phyloP scores from a whole-genome alignment of 2,797 vertebrate genomes.

The Phrynocephalus forsythii region DNA sequence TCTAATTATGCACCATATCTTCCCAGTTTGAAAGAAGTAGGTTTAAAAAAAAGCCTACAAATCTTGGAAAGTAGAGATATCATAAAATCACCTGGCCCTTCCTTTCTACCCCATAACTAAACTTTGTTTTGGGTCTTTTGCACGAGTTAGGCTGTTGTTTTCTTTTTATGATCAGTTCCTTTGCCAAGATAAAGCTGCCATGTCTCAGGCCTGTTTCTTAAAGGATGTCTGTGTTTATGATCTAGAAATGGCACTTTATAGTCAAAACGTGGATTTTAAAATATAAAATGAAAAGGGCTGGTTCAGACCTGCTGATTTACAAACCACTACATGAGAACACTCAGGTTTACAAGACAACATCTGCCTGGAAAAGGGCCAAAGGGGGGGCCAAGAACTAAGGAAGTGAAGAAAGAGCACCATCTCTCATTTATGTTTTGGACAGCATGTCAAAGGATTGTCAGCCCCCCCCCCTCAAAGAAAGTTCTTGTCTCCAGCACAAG shows the following conservation, averaged over 20 bases:
- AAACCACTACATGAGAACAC: not conserved
- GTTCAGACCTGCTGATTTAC: not conserved
- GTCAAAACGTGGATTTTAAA: not conserved
- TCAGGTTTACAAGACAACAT: not conserved
- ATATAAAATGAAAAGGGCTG: not conserved
- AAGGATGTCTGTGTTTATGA: not conserved
- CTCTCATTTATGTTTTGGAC: too few species aligned
- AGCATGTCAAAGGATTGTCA: too few species aligned
- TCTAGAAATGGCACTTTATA: not conserved
- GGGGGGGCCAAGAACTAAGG: too few species aligned
- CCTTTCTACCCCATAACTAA: not conserved
- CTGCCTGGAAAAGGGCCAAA: not conserved
- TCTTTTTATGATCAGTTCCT: not conserved
- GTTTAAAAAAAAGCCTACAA: not conserved
- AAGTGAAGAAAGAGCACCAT: too few species aligned
- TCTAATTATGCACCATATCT: not conserved
- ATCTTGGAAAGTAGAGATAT: not conserved
- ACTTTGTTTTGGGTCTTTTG: not conserved
- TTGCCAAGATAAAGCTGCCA: not conserved
- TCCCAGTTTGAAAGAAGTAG: not conserved
- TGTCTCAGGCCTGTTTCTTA: not conserved
- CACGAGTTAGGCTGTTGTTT: not conserved
- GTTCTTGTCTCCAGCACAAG: too few species aligned
- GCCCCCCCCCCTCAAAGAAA: too few species aligned
- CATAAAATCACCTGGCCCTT: conserved; percentile 2